These are phyloP conservation scores for Macroramphosus scolopax DNA, from an alignment of 2,797 vertebrate species.

Conservation along the genomic window DNA sequence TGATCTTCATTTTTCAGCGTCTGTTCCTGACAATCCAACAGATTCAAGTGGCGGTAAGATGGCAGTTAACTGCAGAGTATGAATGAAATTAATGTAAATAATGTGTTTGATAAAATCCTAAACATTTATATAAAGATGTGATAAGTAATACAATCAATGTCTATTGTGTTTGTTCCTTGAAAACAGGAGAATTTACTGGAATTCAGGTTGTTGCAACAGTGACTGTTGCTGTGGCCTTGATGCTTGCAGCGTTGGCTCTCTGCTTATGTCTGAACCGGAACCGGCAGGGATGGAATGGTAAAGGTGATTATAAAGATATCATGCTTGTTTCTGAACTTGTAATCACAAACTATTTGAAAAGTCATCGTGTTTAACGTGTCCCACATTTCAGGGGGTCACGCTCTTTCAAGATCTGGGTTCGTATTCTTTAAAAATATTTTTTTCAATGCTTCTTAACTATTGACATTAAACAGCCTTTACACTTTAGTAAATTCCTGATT, in stretches of 20 bases:
- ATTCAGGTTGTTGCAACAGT: constrained; percentile 67
- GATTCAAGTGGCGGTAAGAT: constrained; percentile 48
- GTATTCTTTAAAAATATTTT: constrained; percentile 7
- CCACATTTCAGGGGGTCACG: constrained; percentile 41
- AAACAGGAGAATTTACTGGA: constrained; percentile 59
- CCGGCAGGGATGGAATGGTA: constrained; percentile 46
- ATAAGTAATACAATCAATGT: no score
- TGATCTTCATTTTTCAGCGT: constrained; percentile 34
- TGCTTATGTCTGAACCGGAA: constrained; percentile 62
- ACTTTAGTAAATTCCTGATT: not conserved
- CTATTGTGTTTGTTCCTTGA: constrained; percentile 21
- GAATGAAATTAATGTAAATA: no score
- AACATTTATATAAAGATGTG: no score
- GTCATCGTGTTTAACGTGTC: constrained; percentile 1
- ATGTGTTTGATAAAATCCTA: no score
- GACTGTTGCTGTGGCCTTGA: constrained; percentile 54
- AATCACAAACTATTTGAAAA: not conserved
- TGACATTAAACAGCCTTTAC: no score
- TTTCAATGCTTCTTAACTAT: no score
- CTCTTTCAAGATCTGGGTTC: constrained; percentile 52
- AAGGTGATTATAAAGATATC: constrained; percentile 53
- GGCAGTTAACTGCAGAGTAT: no score
- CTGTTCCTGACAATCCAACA: constrained; percentile 19
- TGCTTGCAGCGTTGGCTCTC: constrained; percentile 61
- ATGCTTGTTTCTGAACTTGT: not conserved